Percentiles rank a stretch among this genome's conserved stretches.
These are phyloP conservation scores for Sebastes minor DNA, from an alignment of 2,797 vertebrate genomes.

Conservation along the genomic window DNA sequence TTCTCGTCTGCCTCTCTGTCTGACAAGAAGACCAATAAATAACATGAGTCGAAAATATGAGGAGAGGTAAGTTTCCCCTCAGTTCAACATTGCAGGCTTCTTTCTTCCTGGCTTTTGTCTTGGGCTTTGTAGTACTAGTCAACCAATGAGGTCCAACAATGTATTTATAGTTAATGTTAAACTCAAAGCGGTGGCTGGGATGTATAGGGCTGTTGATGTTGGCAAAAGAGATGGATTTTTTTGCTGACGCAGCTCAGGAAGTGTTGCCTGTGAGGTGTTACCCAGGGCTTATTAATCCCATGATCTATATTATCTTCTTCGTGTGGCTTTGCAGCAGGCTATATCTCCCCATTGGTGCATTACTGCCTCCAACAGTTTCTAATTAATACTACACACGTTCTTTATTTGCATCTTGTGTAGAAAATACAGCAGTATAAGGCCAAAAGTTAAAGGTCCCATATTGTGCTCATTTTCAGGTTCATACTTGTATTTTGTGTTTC, in stretches of 20 bases:
- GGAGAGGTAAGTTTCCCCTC: not conserved
- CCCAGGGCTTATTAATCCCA: rapidly evolving
- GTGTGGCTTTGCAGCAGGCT: not conserved
- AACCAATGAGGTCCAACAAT: rapidly evolving
- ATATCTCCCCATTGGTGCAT: not conserved
- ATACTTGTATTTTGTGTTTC: too few relatives aligned
- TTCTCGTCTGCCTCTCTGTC: not conserved
- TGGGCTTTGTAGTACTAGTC: not conserved
- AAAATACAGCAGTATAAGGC: not conserved
- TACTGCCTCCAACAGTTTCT: not conserved
- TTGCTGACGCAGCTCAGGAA: rapidly evolving
- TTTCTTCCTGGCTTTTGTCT: rapidly evolving
- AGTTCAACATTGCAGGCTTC: rapidly evolving
- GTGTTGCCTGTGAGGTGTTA: rapidly evolving
- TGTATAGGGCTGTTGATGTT: rapidly evolving
- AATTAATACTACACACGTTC: not conserved
- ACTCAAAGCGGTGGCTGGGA: rapidly evolving
- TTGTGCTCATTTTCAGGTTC: too few relatives aligned
- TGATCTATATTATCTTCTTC: not conserved
- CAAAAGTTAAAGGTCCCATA: too few relatives aligned
- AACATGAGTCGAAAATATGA: slow-evolving; percentile 14
- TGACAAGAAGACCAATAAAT: slow-evolving; percentile 23
- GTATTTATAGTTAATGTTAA: rapidly evolving
- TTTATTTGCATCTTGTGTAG: not conserved
- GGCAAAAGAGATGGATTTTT: rapidly evolving